These are phyloP conservation scores for mouse (Mus musculus) DNA, from an alignment of 2,113 vertebrate species.

Conservation along the genomic window GRCm39 chr11:71604501-71605000, in stretches of 20 bases:
- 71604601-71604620: neutral
- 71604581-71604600: neutral
- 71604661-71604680: neutral
- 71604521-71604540: neutral
- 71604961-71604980: too few relatives aligned
- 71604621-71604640: neutral
- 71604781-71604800: neutral
- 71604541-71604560: neutral
- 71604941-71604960: too few relatives aligned
- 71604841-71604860: too few relatives aligned
- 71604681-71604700: neutral
- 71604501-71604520: too few relatives aligned
- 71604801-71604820: neutral
- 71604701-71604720: neutral
- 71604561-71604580: neutral
- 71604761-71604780: too few relatives aligned
- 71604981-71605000: too few relatives aligned
- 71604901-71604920: too few relatives aligned
- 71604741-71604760: neutral
- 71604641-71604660: neutral
- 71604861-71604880: accelerated
- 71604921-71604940: too few relatives aligned
- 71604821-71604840: too few relatives aligned
- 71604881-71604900: too few relatives aligned
- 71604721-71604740: neutral